Evolutionary conservation across 2,888 invertebrate genomes (phyloP).

Genomic region (Calephelis perditalis): DNA sequence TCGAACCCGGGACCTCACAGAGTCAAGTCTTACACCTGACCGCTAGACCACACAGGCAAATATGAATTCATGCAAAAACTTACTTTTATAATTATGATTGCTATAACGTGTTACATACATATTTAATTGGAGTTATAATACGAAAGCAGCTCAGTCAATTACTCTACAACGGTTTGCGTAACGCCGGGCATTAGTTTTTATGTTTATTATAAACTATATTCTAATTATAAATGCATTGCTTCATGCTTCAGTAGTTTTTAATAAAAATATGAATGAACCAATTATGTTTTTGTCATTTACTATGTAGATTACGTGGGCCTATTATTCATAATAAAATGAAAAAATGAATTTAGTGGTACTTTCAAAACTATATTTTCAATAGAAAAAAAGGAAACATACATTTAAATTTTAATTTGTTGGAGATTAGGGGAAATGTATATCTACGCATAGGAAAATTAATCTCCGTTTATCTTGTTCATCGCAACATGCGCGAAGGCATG

Average conservation of each 20-base stretch:
- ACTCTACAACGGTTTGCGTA: constrained; percentile 27
- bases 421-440: too few relatives aligned
- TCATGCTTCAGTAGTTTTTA: constrained; percentile 23
- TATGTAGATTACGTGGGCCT: background rate
- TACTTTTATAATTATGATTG: constrained; percentile 6
- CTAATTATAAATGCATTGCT: constrained; percentile 31
- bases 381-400: too few relatives aligned
- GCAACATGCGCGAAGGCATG: too few relatives aligned
- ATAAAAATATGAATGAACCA: constrained; percentile 16
- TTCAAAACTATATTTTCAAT: too few relatives aligned
- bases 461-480: too few relatives aligned
- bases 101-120: constrained; percentile 12
- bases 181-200: constrained; percentile 22
- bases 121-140: constrained; percentile 25
- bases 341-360: too few relatives aligned
- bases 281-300: background rate
- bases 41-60: too few relatives aligned
- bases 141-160: constrained; percentile 25
- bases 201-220: constrained; percentile 29
- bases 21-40: too few relatives aligned
- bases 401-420: too few relatives aligned
- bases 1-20: too few relatives aligned
- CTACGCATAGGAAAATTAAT: too few relatives aligned
- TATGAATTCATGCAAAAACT: background rate
- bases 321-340: too few relatives aligned